These are phyloP conservation scores for Lasius platythorax DNA, from an alignment of 2,888 invertebrate genomes.

Conservation along the genomic window DNA sequence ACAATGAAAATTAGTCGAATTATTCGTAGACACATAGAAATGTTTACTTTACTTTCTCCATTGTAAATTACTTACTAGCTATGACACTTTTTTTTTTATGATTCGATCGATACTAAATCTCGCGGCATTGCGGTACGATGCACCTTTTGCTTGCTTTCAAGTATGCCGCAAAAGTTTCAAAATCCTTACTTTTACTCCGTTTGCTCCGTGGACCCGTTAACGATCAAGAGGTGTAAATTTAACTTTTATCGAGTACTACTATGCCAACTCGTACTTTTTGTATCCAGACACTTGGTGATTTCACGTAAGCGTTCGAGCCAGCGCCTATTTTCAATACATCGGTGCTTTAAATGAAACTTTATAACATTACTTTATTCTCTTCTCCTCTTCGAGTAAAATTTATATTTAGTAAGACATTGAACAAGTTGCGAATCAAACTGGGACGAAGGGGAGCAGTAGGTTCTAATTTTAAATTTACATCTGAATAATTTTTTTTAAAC, in stretches of 20 bases:
- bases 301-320: neutral
- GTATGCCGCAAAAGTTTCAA: slow-evolving; percentile 34
- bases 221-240: slow-evolving; percentile 31
- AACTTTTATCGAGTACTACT: slow-evolving; percentile 15
- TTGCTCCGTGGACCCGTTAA: neutral
- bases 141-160: slow-evolving; percentile 27
- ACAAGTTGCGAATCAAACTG: neutral
- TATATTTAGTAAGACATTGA: neutral
- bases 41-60: neutral
- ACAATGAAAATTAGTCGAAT: neutral
- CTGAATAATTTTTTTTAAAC: neutral
- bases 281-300: neutral
- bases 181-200: slow-evolving; percentile 37
- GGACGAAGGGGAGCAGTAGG: neutral
- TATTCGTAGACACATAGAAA: neutral
- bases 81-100: neutral
- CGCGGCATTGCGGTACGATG: slow-evolving; percentile 43
- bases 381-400: neutral
- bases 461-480: neutral
- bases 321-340: neutral
- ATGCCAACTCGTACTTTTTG: neutral
- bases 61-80: slow-evolving; percentile 14
- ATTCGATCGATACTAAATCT: slow-evolving; percentile 29
- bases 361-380: neutral
- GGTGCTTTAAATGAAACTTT: neutral